Percentiles rank a stretch among this genome's conserved stretches.
Conservation (phyloP, 2,888 invertebrate species). For the Lasioglossum malachurum region DNA sequence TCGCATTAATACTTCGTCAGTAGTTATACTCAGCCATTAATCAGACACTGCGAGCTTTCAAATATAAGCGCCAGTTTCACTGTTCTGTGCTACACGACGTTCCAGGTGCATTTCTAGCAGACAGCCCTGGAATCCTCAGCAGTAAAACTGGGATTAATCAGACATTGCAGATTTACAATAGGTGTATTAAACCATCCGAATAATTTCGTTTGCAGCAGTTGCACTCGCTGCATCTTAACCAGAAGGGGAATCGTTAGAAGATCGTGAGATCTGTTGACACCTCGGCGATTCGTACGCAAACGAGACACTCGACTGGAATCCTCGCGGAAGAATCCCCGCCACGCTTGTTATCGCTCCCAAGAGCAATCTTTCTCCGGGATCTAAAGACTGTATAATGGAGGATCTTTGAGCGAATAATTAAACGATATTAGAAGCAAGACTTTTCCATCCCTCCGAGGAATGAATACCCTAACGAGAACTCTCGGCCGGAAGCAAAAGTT, state of each 20-base stretch:
- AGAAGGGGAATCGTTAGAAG: neutral
- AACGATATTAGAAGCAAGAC: slow-evolving; percentile 26
- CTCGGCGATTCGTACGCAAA: neutral
- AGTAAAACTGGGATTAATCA: neutral
- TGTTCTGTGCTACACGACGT: too few species aligned
- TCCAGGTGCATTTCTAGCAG: too few species aligned
- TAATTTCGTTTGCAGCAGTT: neutral
- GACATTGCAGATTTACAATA: too few species aligned
- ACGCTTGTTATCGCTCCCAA: neutral
- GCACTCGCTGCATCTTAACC: neutral
- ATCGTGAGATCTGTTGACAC: neutral
- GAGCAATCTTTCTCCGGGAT: too few species aligned
- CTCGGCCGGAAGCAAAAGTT: slow-evolving; percentile 25
- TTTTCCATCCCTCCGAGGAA: slow-evolving; percentile 20
- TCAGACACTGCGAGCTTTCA: neutral
- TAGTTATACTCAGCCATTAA: neutral
- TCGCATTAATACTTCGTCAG: neutral
- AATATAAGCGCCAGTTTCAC: too few species aligned
- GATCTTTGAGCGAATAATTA: slow-evolving; percentile 33
- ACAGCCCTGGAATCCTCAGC: neutral
- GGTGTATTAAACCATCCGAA: neutral
- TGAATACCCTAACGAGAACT: slow-evolving; percentile 20
- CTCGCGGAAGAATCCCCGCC: neutral
- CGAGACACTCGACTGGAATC: neutral
- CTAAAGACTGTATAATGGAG: slow-evolving; percentile 5